These are phyloP conservation scores for Picathartes gymnocephalus DNA, from an alignment of 2,113 vertebrate genomes.

Conservation along the genomic window DNA sequence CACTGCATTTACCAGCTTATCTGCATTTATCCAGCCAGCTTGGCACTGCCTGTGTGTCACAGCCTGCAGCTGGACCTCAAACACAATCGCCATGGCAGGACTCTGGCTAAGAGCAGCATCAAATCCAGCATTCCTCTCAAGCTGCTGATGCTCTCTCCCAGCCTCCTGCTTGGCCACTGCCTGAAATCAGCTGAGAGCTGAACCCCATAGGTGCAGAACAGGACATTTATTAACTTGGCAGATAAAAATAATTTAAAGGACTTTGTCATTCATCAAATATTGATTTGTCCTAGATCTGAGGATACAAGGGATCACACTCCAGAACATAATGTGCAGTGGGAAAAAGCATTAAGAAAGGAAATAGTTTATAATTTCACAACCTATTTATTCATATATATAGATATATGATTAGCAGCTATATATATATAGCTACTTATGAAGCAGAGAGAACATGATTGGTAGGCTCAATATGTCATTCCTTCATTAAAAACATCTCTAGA, in stretches of 20 bases:
- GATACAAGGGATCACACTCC: not conserved
- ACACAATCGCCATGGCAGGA: not conserved
- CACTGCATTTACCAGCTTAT: not conserved
- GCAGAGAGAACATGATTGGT: not conserved
- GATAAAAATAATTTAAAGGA: not conserved
- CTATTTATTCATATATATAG: not conserved
- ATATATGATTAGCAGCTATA: not conserved
- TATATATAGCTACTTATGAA: not conserved
- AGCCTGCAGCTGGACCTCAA: not conserved
- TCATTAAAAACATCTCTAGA: not conserved
- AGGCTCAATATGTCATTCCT: not conserved
- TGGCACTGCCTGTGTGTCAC: not conserved
- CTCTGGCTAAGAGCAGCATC: not conserved
- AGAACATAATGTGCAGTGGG: not conserved
- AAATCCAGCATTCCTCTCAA: not conserved
- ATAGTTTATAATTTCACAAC: not conserved
- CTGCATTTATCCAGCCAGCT: not conserved
- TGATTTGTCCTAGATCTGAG: not conserved
- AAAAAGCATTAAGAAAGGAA: not conserved
- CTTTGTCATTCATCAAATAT: not conserved
- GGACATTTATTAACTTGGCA: not conserved
- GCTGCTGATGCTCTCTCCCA: not conserved
- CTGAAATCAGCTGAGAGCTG: not conserved
- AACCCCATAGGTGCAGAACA: not conserved
- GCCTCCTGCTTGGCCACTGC: not conserved